Conservation (phyloP, 2,888 invertebrate genomes). For the Chrysopilus asiliformis region DNA sequence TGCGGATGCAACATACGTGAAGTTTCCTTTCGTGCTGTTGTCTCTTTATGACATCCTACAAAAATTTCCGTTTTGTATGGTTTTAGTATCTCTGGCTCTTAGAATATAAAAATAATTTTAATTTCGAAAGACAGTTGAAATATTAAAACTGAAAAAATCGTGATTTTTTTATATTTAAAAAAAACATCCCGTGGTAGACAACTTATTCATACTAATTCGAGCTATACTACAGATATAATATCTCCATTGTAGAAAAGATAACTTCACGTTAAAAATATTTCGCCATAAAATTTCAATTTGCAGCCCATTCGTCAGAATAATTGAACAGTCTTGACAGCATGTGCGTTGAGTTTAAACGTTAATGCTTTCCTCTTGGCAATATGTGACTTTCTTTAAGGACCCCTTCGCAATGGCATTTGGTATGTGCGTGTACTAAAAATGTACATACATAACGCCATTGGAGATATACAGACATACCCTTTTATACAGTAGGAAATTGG, state of each 20-base stretch:
- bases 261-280: conserved; percentile 8
- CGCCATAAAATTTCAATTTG: conserved; percentile 13
- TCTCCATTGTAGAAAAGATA: conserved; percentile 3
- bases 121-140: conserved; percentile 5
- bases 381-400: too few relatives aligned
- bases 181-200: background rate
- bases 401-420: too few relatives aligned
- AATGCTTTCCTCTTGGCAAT: conserved; percentile 10
- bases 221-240: conserved; percentile 1
- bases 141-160: conserved; percentile 7
- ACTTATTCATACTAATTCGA: background rate
- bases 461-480: too few relatives aligned
- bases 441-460: too few relatives aligned
- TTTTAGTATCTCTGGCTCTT: too few relatives aligned
- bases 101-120: too few relatives aligned
- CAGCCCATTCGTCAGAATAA: conserved; percentile 22
- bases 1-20: too few relatives aligned
- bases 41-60: too few relatives aligned
- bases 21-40: too few relatives aligned
- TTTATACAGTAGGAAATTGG: too few relatives aligned
- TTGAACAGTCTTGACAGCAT: conserved; percentile 19
- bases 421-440: too few relatives aligned
- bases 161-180: conserved; percentile 7
- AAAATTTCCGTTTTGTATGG: too few relatives aligned
- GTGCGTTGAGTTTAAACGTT: conserved; percentile 13